These are phyloP conservation scores for Somateria mollissima DNA, from an alignment of 2,797 vertebrate genomes.

Conservation along the genomic window DNA sequence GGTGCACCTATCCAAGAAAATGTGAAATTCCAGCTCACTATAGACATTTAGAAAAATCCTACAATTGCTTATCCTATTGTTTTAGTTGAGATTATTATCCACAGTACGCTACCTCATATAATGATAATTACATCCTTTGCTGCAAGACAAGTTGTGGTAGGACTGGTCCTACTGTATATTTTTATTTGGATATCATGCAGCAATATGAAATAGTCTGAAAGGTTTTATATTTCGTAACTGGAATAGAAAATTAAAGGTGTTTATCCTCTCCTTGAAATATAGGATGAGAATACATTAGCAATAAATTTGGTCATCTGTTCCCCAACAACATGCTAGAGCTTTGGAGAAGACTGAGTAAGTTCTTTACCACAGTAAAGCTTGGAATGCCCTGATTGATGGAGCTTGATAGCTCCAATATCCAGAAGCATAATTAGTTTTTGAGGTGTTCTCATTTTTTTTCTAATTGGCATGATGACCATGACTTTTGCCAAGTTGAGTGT, in stretches of 20 bases:
- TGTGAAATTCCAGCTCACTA: background rate
- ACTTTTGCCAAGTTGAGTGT: background rate
- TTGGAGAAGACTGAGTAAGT: background rate
- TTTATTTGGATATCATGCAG: background rate
- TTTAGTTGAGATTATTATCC: background rate
- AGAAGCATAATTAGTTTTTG: background rate
- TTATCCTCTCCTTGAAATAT: background rate
- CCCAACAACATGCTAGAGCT: background rate
- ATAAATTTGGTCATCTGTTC: background rate
- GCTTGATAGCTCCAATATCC: background rate
- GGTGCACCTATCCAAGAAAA: background rate
- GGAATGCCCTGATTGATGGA: background rate
- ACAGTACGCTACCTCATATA: background rate
- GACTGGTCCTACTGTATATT: background rate
- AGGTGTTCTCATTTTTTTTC: background rate
- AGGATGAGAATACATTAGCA: background rate
- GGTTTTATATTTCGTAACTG: background rate
- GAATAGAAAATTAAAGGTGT: background rate
- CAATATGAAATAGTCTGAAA: background rate
- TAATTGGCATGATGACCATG: rapidly evolving
- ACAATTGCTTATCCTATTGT: background rate
- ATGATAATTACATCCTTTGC: background rate
- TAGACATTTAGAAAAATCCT: background rate
- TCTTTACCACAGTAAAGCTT: background rate
- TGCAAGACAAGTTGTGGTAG: background rate